Base-by-base conservation (phyloP, 2,797 vertebrate species). In the Fringilla coelebs region DNA sequence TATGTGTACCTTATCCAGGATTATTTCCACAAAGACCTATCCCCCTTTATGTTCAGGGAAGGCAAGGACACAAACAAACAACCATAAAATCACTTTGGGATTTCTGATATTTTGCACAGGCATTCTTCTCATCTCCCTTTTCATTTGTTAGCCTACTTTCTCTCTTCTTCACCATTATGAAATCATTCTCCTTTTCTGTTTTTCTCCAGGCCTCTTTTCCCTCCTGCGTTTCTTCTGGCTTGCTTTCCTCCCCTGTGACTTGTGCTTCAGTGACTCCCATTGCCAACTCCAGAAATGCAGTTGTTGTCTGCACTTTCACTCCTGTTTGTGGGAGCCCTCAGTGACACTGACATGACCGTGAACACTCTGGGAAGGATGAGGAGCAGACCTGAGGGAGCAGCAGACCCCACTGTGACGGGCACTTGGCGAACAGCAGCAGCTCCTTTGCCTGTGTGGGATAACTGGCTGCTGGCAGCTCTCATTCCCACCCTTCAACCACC, bases 341-440 rank as follows among this genome's bases (percentile, higher is more conserved):
- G 41, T 49, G 75, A 58, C 46, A 48, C 38, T 1, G 2, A 15
- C 6, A 45, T 82, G 16, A 31, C 36, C 78, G 54, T 1, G 10
- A 68, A 7, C 32, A 41, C 0, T 0, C 15, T 74, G 45, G 10
- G 13, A 34, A 58, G 19, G 26, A 29, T n/a, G 26, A 58, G 60
- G 45, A 77, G 61, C n/a, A 20, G 74, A 63, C 17, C 43, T 41
- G 52, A 67, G 63, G 38, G 41, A 12, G 18, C 4, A 13, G 49
- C 34, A 78, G 54, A 24, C 16, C 17, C 38, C n/a, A 3, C 9
- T 10, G 38, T 5, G 13, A 68, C 7, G 34, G 45, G 28, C 1
- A 0, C 31, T 36, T 77, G 48, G 31, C 26, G 0, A 2, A 10
- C 1, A 5, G 14, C 18, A 51, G 24, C 0, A 0, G 9, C 38